Evolutionary conservation across 2,113 vertebrate species (phyloP), one percentile per base, ranked within the genome.

Genomic region (Girardinichthys multiradiatus): DNA sequence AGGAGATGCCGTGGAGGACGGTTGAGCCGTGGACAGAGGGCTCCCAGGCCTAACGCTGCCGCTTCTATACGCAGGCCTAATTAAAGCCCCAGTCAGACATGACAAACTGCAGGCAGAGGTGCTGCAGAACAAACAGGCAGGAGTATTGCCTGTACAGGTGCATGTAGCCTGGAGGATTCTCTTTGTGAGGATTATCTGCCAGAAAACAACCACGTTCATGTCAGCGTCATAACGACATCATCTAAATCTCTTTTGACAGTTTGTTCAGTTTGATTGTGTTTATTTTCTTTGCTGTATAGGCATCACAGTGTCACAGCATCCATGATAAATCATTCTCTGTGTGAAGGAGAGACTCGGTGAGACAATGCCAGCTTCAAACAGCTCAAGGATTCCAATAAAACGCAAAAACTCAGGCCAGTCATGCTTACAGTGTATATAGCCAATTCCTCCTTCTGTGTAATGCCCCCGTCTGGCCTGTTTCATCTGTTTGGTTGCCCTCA

Each of bases 141-240:
- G 83, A 69, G 76, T 60, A 48, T 21, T 30, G 82, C 45, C 69
- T 68, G 80, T 29, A 72, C 79, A 42, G 67, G 37, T 28, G 82
- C 72, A 2, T 63, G 83, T 76, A 67, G 85, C 81, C 86, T 64
- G 21, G 75, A 89, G 85, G 86, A 82, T 70, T 64, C 74, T 80
- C 84, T 89, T 84, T 90, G 86, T 84, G 86, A n/a, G 86, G 88
- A 87, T 89, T 90, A 92, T 91, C 85, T 85, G 86, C 64, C 84
- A 68, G 81, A 64, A 75, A 89, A 70, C 86, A 89, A 87, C 77
- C 86, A 80, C 71, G 74, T 86, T 80, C 64, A 61, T 63, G 84
- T 86, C 82, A 79, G 80, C 80, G 69, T 88, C 87, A 81, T 79
- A 82, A 86, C 87, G 78, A 80, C 87, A 82, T 87, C 86, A 77